Evolutionary conservation across 2,113 vertebrate species (phyloP), one percentile per base, ranked within the genome.

Genomic region (Mixornis gularis): DNA sequence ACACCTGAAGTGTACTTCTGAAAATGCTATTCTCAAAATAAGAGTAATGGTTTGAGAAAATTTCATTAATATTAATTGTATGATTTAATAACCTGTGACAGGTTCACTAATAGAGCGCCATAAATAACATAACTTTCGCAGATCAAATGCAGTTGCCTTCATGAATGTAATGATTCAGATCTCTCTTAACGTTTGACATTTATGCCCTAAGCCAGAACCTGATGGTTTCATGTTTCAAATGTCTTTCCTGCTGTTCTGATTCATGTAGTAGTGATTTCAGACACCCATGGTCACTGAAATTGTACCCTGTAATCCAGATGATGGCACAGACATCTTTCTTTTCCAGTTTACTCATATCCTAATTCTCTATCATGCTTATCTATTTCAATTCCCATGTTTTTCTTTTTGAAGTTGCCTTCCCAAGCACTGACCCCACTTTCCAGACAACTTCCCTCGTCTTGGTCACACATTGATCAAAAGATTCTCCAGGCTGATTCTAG

Each of bases 341-440:
- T 58, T 87, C 41, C 41, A 73, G n/a, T 70, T 68, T 89, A 40
- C 43, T 90, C 64, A 40, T 88, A 88, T 53, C 48, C 71, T 89
- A 78, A 49, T 70, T 81, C 81, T 94, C 49, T 84, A 12, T 89
- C 80, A 41, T 95, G 93, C 51, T 94, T 85, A 89, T 70, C 77
- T 92, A 68, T 94, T 93, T 93, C 32, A 91, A 93, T 90, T 79
- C 78, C 84, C 90, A 22, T 94, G 90, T 77, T 90, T 84, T 82
- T 96, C 90, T 97, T 96, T 96, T 95, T 96, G 90, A 97, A 98
- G 97, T 96, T 94, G 92, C 95, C 98, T 96, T 97, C 97, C 87
- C 91, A 93, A 91, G 96, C 88, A 93, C 95, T 95, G 91, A 94
- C 94, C 87, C 95, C 93, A 96, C 96, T 91, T 96, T 60, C 87